Base-by-base conservation (phyloP, 2,113 vertebrate species). In the Otocyon megalotis region DNA sequence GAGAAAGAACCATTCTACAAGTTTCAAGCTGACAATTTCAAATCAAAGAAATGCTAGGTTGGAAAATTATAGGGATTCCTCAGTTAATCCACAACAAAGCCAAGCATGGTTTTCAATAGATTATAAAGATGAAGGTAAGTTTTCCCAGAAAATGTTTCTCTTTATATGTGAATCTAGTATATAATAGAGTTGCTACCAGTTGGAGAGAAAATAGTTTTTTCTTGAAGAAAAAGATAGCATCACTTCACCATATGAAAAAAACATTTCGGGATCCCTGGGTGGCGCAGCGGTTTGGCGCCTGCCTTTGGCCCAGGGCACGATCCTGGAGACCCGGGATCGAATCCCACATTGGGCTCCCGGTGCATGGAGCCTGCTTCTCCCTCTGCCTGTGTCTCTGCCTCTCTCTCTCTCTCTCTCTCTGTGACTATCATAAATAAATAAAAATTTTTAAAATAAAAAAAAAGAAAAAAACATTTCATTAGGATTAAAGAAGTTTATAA, bases 31-130 rank as follows among this genome's bases (percentile, higher is more conserved):
- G 80, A 69, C 43, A 90, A 83, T 93, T 93, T 81, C 74, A 83
- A 87, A 53, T 71, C 15, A 83, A 94, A 97, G 69, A 91, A 93
- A 43, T 83, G 43, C 16, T 79, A 60, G 77, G 26, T 22, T 95
- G 48, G 79, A 91, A 95, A 93, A 96, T 79, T 84, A 88, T 1
- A 95, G 87, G 69, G 24, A 3, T 37, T 88, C 5, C 69, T 50
- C 35, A 35, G 24, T 56, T 79, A 71, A 63, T 35, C 16, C 28
- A 77, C 54, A 95, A 74, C 20, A 53, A 79, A 84, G 48, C 71
- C 76, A 80, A 82, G 37, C 32, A 81, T 74, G 28, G 32, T 72
- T 95, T 95, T 88, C 87, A 88, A 63, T 24, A 67, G 14, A 11
- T 50, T 56, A 67, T 43, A 80, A 65, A 72, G 76, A 88, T 19